Percentiles rank a stretch among this genome's conserved stretches.
These are phyloP conservation scores for Arctopsyche grandis DNA, from an alignment of 1,140 invertebrate genomes.

Conservation along the genomic window DNA sequence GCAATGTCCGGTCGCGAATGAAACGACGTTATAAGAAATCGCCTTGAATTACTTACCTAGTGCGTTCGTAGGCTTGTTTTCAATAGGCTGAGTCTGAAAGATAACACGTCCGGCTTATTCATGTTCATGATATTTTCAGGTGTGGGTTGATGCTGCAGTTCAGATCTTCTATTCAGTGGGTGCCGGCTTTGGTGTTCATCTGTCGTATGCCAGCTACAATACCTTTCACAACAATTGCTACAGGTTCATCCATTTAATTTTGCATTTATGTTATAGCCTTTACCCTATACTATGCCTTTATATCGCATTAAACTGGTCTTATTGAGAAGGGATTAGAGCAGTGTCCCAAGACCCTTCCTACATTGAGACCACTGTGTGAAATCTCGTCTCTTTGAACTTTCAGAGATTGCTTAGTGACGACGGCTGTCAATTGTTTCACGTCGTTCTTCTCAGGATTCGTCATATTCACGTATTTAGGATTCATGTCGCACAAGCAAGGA, in stretches of 20 bases:
- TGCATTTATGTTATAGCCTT: not conserved
- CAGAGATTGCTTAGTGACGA: slow-evolving; percentile 95
- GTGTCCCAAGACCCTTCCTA: not conserved
- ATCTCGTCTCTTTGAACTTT: slow-evolving; percentile 55
- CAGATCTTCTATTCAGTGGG: slow-evolving; percentile 96
- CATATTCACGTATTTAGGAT: slow-evolving; percentile 93
- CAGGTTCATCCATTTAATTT: slow-evolving; percentile 58
- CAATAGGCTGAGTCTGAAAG: no score
- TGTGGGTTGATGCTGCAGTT: slow-evolving; percentile 95
- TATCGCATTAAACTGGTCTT: not conserved
- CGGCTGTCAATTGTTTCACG: slow-evolving; percentile 90
- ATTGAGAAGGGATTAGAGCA: no score
- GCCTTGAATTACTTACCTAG: no score
- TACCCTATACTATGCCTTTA: no score
- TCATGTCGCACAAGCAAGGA: slow-evolving; percentile 87
- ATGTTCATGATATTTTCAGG: slow-evolving; percentile 68
- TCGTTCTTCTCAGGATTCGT: slow-evolving; percentile 96
- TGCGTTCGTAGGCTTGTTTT: no score
- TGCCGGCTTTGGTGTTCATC: slow-evolving; percentile 91
- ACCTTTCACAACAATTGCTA: slow-evolving; percentile 90
- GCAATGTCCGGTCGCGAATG: no score
- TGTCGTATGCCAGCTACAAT: slow-evolving; percentile 93
- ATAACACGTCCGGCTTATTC: no score
- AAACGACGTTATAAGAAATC: no score
- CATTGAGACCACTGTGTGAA: not conserved